Conservation (phyloP, 2,113 vertebrate species). For the Chrysemys picta region DNA sequence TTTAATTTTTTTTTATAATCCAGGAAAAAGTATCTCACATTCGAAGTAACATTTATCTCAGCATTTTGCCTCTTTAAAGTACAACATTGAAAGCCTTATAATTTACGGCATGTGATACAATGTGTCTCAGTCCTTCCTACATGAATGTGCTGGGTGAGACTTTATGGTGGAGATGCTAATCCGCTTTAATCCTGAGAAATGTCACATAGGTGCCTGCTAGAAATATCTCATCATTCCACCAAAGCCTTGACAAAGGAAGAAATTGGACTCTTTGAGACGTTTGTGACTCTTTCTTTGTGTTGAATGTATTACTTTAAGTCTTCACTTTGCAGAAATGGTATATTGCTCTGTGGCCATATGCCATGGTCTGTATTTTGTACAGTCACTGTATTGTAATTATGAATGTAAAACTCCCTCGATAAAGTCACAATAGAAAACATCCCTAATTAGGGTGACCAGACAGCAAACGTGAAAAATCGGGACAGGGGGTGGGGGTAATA, state of each 20-base stretch:
- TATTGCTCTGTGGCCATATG: neutral
- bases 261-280: neutral
- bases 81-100: neutral
- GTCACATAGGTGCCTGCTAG: neutral
- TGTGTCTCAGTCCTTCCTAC: slow-evolving; percentile 31
- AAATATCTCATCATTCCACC: neutral
- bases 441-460: neutral
- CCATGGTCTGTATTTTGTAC: neutral
- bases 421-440: slow-evolving; percentile 31
- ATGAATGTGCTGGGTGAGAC: neutral
- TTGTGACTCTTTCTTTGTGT: neutral
- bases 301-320: slow-evolving; percentile 7
- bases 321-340: neutral
- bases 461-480: too few species aligned
- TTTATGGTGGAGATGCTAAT: slow-evolving; percentile 11
- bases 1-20: slow-evolving; percentile 58
- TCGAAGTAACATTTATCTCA: slow-evolving; percentile 56
- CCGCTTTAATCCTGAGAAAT: neutral
- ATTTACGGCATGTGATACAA: neutral
- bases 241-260: neutral
- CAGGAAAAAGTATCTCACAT: slow-evolving; percentile 35
- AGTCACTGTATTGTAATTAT: neutral
- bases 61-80: slow-evolving; percentile 28
- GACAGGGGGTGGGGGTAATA: too few species aligned
- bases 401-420: neutral